Conservation (phyloP, 2,113 vertebrate genomes). For the Eretmochelys imbricata region DNA sequence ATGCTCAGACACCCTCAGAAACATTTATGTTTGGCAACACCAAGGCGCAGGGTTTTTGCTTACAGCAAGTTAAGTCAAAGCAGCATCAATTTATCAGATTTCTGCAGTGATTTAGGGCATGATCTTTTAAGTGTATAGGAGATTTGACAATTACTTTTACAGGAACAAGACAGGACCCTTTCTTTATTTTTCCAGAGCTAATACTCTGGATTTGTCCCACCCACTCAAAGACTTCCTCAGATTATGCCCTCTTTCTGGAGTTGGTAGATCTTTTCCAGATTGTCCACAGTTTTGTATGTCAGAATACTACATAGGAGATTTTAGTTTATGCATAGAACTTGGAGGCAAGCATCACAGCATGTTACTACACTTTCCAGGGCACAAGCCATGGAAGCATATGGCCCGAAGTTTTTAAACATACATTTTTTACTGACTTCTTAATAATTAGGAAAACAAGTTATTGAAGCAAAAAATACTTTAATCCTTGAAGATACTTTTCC, state of each 20-base stretch:
- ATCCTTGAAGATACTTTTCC: background rate
- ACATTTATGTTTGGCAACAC: background rate
- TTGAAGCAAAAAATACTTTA: background rate
- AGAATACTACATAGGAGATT: background rate
- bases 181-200: background rate
- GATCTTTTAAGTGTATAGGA: background rate
- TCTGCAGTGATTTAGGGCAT: background rate
- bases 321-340: background rate
- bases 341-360: background rate
- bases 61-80: background rate
- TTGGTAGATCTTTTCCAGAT: background rate
- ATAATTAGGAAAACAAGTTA: background rate
- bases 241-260: background rate
- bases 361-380: background rate
- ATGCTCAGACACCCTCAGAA: background rate
- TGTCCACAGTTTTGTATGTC: background rate
- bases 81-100: background rate
- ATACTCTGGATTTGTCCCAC: background rate
- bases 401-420: background rate
- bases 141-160: background rate
- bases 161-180: no score
- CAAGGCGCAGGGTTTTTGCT: background rate
- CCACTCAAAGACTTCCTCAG: background rate
- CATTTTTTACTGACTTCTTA: background rate
- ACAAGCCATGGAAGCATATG: background rate